These are phyloP conservation scores for Adelges cooleyi DNA, from an alignment of 1,140 invertebrate species.

Conservation along the genomic window DNA sequence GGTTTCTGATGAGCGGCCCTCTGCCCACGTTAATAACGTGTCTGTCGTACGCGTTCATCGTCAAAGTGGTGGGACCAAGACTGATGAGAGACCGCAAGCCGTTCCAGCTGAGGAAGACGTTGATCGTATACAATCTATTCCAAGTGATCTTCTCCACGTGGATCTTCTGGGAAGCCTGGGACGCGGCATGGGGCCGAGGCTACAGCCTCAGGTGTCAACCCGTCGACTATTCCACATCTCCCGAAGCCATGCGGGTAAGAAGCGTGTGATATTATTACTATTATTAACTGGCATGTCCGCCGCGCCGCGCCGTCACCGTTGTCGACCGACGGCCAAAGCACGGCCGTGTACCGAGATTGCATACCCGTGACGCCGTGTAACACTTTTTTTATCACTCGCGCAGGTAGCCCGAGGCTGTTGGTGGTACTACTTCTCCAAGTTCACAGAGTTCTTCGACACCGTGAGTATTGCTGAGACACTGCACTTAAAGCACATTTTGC, in stretches of 20 bases:
- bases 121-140: conserved; percentile 73
- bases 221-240: conserved; percentile 66
- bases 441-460: conserved; percentile 91
- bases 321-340: background rate
- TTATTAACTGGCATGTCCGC: too few relatives aligned
- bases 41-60: conserved; percentile 59
- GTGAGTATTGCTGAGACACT: conserved; percentile 49
- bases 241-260: conserved; percentile 69
- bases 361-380: background rate
- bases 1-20: conserved; percentile 72
- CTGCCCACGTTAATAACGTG: conserved; percentile 68
- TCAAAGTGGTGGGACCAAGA: conserved; percentile 65
- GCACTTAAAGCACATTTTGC: too few relatives aligned
- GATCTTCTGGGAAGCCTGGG: conserved; percentile 67
- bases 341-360: background rate
- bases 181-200: conserved; percentile 59
- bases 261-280: too few relatives aligned
- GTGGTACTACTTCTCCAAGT: conserved; percentile 97
- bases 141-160: conserved; percentile 74
- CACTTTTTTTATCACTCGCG: background rate
- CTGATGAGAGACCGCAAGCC: conserved; percentile 79
- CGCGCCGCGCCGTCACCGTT: background rate
- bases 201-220: conserved; percentile 82
- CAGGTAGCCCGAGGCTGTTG: conserved; percentile 86
- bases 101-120: conserved; percentile 60